These are phyloP conservation scores for Ditula angustiorana DNA, from an alignment of 2,888 invertebrate species.

Conservation along the genomic window DNA sequence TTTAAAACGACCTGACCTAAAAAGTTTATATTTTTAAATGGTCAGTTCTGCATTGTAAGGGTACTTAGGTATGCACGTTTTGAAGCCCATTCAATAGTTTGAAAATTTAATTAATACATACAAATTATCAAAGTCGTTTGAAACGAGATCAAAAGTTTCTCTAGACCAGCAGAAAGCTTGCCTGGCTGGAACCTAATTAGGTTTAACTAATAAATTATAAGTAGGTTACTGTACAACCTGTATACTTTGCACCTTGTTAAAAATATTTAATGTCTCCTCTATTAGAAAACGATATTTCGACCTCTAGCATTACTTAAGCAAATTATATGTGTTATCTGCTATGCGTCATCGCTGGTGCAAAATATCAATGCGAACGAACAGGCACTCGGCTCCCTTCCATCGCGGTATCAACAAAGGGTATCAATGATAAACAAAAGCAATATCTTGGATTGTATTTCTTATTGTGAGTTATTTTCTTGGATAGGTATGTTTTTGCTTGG, in stretches of 20 bases:
- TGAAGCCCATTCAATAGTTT: neutral
- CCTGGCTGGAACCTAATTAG: neutral
- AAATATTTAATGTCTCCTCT: neutral
- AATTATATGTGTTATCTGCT: conserved; percentile 20
- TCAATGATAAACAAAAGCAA: conserved; percentile 37
- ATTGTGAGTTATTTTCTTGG: conserved; percentile 53
- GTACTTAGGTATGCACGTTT: no score
- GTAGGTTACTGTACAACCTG: neutral
- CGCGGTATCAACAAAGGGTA: conserved; percentile 22
- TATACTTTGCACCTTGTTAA: neutral
- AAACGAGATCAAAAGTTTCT: conserved; percentile 1
- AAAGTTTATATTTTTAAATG: no score
- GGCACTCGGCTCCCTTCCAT: conserved; percentile 23
- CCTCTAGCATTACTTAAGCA: conserved; percentile 1
- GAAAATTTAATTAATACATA: neutral
- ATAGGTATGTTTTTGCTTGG: conserved; percentile 70
- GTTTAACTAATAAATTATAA: neutral
- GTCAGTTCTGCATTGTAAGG: no score
- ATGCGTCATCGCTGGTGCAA: conserved; percentile 26
- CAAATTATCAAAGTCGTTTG: neutral
- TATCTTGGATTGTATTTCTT: conserved; percentile 33
- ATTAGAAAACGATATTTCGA: neutral
- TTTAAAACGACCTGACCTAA: no score
- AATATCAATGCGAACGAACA: conserved; percentile 25
- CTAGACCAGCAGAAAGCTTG: neutral